phyloP scores from a whole-genome alignment of 1,140 invertebrate genomes.

The Rhynchophorus ferrugineus region DNA sequence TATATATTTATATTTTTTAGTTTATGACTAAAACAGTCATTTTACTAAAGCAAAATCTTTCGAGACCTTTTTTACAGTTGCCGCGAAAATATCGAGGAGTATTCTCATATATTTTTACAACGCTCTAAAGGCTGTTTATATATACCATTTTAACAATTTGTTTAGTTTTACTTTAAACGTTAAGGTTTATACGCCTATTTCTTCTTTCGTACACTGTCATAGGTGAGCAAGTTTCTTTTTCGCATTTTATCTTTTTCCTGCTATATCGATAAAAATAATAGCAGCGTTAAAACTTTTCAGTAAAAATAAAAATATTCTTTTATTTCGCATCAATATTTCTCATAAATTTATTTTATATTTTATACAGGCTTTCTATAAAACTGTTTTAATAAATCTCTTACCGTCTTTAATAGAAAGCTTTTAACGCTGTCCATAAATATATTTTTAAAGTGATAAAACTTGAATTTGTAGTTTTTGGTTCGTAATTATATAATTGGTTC shows the following conservation, averaged over 20 bases:
- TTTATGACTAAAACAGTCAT: neutral
- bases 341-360: too few relatives aligned
- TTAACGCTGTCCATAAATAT: too few relatives aligned
- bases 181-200: neutral
- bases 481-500: too few relatives aligned
- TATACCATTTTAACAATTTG: neutral
- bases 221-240: neutral
- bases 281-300: neutral
- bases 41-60: slow-evolving; percentile 1
- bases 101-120: neutral
- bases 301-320: neutral
- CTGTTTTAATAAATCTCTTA: too few relatives aligned
- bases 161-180: neutral
- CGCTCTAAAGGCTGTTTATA: neutral
- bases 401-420: too few relatives aligned
- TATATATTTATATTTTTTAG: neutral
- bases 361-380: too few relatives aligned
- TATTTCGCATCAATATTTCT: too few relatives aligned
- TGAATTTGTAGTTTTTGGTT: too few relatives aligned
- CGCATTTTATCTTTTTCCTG: neutral
- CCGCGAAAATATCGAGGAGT: neutral
- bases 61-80: neutral
- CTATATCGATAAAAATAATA: neutral
- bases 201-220: neutral
- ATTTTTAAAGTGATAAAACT: too few relatives aligned